phyloP scores from a whole-genome alignment of 2,113 vertebrate species.

The Channa maculata region DNA sequence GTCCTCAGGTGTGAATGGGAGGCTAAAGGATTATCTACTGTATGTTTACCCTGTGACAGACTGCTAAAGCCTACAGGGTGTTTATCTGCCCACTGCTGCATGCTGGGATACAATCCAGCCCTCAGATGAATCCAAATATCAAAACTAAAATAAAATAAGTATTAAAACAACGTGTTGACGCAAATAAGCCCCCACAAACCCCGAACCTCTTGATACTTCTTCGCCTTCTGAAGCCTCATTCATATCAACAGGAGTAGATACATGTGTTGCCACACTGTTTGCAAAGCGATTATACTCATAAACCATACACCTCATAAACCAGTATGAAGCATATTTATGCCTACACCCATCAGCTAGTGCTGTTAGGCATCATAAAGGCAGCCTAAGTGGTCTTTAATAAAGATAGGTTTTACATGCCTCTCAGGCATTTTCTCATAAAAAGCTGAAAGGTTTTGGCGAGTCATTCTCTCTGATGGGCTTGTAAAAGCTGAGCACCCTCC shows the following conservation, averaged over 20 bases:
- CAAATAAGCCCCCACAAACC: neutral
- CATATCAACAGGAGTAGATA: neutral
- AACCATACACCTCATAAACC: slow-evolving; percentile 47
- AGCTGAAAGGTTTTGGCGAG: slow-evolving; percentile 56
- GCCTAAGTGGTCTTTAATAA: slow-evolving; percentile 78
- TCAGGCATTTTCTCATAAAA: slow-evolving; percentile 67
- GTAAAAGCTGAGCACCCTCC: slow-evolving; percentile 58
- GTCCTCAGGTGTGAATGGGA: neutral
- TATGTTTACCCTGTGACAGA: slow-evolving; percentile 22
- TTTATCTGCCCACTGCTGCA: slow-evolving; percentile 35
- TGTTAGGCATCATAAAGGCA: slow-evolving; percentile 62
- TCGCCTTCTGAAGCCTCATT: neutral
- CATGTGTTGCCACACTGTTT: neutral
- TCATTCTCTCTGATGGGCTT: slow-evolving; percentile 49
- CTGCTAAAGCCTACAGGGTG: slow-evolving; percentile 22
- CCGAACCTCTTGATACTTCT: rapidly evolving
- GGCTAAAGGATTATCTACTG: slow-evolving; percentile 31
- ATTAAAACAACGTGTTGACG: slow-evolving; percentile 4
- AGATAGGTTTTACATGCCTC: slow-evolving; percentile 67
- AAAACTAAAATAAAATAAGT: slow-evolving; percentile 14
- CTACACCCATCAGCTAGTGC: slow-evolving; percentile 47
- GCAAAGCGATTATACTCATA: slow-evolving; percentile 12
- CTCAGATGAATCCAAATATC: neutral
- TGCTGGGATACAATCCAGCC: slow-evolving; percentile 23
- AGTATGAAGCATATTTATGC: slow-evolving; percentile 39